These are phyloP conservation scores for Cancer borealis DNA, from an alignment of 2,888 invertebrate species.

Conservation along the genomic window DNA sequence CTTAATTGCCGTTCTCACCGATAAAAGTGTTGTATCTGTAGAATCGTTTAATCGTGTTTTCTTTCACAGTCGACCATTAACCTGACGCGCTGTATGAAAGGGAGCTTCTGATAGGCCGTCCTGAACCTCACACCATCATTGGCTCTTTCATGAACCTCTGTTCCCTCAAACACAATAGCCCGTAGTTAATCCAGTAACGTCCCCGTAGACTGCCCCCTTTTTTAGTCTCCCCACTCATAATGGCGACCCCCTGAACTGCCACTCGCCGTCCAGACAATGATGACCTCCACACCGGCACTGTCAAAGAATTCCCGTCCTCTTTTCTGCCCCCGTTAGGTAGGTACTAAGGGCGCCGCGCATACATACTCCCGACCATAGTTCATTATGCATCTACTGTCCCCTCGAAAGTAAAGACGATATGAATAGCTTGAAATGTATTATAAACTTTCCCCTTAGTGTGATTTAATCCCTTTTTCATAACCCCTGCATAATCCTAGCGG, in stretches of 20 bases:
- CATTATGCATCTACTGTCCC: not conserved
- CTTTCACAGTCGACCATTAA: slow-evolving; percentile 12
- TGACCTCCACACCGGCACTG: not conserved
- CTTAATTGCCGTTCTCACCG: not conserved
- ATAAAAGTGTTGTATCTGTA: slow-evolving; percentile 17
- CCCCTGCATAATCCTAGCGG: not conserved
- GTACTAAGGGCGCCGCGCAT: not conserved
- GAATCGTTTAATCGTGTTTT: slow-evolving; percentile 40
- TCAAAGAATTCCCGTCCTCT: not conserved
- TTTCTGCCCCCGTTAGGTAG: not conserved
- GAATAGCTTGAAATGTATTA: not conserved
- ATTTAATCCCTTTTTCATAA: slow-evolving; percentile 2
- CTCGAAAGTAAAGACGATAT: not conserved
- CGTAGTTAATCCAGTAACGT: slow-evolving; percentile 17
- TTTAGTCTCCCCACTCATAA: not conserved
- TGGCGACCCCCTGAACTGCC: not conserved
- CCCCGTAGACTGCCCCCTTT: slow-evolving; percentile 1
- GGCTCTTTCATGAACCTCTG: slow-evolving; percentile 15
- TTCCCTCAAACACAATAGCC: not conserved
- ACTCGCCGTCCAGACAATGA: slow-evolving; percentile 29
- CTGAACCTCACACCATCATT: not conserved
- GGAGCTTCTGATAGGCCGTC: not conserved
- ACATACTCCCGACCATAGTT: not conserved
- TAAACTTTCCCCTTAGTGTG: not conserved
- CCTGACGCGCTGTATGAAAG: slow-evolving; percentile 14